Base-by-base conservation (phyloP, 92 coral and sea anemone species). In the Zoanthus gigantus region DNA sequence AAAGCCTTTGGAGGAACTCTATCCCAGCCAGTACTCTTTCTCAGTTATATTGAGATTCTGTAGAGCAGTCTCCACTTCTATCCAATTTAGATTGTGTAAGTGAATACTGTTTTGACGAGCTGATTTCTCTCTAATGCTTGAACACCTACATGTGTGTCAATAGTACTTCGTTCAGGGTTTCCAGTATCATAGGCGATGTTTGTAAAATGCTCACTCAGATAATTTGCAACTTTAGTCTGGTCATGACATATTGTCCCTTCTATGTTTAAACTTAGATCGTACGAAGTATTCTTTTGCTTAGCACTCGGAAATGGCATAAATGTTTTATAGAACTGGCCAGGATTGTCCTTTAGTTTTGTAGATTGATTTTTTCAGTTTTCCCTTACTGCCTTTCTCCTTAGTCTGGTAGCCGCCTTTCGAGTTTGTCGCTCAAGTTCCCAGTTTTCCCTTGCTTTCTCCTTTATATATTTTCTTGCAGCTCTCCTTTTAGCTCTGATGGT, bases 291-390 rank as follows among this genome's bases (percentile, higher is more conserved):
- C 23, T 76, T 18, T 29, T 45, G 45, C 83, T 86, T 58, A 37
- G 60, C 48, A 45, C 46, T 46, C 45, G 76, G 46, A 47, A 76
- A 86, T 16, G 83, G 76, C 89, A 82, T 80, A 46, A 83, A 88
- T 73, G 92, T 89, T 83, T 89, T 82, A 31, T 89, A 89, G 85
- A 83, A 89, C 9, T 89, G 74, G 23, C 79, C 37, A 0, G 85
- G 88, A 28, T 76, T 83, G 65, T 9, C 47, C 69, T 76, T 83
- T 2, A 83, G 72, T 0, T 34, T 12, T 45, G 68, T 30, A 7
- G 92, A 60, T 11, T 89, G 85, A 15, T 63, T n/a, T 73, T 76
- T 89, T 85, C 88, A 89, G 61, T 89, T 76, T 10, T 83, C 79
- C 53, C 84, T 83, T 0, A 83, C 68, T 18, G 53, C 82, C 23